A percentile compares a stretch with the other conserved stretches of the same genome.
phyloP scores from a whole-genome alignment of 2,888 invertebrate genomes.

The Tenthredo notha region DNA sequence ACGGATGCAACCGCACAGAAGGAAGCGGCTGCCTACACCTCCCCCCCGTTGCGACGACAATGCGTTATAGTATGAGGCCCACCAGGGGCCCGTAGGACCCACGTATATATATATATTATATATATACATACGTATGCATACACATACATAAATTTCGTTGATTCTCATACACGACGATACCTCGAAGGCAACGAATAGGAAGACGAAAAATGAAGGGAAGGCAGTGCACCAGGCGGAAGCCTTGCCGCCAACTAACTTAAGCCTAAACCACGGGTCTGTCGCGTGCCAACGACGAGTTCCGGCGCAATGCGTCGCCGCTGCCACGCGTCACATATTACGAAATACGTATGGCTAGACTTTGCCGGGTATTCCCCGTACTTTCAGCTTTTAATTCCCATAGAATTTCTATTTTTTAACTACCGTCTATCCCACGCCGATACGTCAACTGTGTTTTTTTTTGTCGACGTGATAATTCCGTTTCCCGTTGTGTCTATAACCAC shows the following conservation, averaged over 20 bases:
- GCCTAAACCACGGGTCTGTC: constrained; percentile 48
- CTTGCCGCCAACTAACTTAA: constrained; percentile 25
- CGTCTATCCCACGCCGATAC: constrained; percentile 60
- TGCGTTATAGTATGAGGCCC: constrained; percentile 41
- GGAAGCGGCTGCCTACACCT: constrained; percentile 40
- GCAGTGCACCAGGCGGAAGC: constrained; percentile 16
- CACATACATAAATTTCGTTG: neutral
- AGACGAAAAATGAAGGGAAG: neutral
- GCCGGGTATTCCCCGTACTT: neutral
- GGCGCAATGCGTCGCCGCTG: constrained; percentile 53
- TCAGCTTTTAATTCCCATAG: neutral
- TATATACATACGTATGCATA: neutral
- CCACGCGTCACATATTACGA: constrained; percentile 67
- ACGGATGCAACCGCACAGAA: constrained; percentile 52
- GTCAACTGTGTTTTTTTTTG: constrained; percentile 63
- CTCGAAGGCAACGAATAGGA: constrained; percentile 14
- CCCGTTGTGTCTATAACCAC: too few species aligned
- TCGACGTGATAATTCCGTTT: neutral
- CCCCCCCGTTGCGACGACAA: constrained; percentile 48
- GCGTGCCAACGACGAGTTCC: constrained; percentile 48
- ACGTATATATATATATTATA: neutral
- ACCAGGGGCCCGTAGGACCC: constrained; percentile 40
- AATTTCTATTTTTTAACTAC: constrained; percentile 7
- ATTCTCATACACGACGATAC: neutral
- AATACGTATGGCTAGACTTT: constrained; percentile 58